Conservation (phyloP, 2,888 invertebrate genomes). For the Lottia scabra region DNA sequence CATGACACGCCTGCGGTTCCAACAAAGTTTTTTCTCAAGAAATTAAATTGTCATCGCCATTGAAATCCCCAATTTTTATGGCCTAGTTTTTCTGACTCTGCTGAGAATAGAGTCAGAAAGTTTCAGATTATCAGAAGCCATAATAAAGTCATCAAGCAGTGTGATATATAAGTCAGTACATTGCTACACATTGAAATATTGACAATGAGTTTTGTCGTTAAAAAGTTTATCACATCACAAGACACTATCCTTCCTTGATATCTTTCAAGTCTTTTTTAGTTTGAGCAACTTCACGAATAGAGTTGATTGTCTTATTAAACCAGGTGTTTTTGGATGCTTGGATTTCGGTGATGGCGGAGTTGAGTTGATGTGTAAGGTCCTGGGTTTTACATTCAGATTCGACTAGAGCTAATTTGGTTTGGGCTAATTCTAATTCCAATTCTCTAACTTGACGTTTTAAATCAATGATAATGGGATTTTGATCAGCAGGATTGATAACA, state of each 20-base stretch:
- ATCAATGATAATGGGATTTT: conserved; percentile 53
- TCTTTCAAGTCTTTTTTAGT: conserved; percentile 49
- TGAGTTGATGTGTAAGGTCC: conserved; percentile 88
- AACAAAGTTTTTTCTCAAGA: too few species aligned
- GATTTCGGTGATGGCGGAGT: conserved; percentile 83
- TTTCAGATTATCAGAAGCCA: too few species aligned
- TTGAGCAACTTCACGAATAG: conserved; percentile 72
- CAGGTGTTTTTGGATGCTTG: conserved; percentile 82
- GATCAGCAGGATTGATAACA: conserved; percentile 45
- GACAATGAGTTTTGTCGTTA: too few species aligned
- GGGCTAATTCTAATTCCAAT: conserved; percentile 94
- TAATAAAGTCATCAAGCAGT: too few species aligned
- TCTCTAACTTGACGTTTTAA: conserved; percentile 74
- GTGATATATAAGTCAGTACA: too few species aligned
- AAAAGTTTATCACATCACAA: too few species aligned
- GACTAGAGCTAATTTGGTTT: conserved; percentile 95
- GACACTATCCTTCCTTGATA: conserved; percentile 32
- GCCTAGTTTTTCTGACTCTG: too few species aligned
- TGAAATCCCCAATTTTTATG: too few species aligned
- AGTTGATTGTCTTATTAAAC: conserved; percentile 90
- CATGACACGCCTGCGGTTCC: too few species aligned
- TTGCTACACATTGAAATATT: too few species aligned
- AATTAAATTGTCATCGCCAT: too few species aligned
- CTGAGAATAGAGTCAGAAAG: too few species aligned
- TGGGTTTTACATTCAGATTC: conserved; percentile 97